Evolutionary conservation across 2,888 invertebrate genomes (phyloP), one percentile per base, ranked within the genome.

Genomic region (Trachelus stipa): DNA sequence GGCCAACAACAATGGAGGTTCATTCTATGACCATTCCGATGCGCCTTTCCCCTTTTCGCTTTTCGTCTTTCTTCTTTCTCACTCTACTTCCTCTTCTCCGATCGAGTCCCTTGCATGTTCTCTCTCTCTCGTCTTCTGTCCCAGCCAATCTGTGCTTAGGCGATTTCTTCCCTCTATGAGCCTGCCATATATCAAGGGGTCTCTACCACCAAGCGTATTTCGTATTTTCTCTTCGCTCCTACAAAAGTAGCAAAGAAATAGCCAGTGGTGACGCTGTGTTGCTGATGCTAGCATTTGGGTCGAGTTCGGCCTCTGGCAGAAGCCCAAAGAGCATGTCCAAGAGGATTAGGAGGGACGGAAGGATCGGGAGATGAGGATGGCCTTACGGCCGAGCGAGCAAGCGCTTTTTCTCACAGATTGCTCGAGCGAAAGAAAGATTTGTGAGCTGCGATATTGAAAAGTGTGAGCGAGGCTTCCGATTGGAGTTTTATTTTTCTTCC

Each of bases 1-100:
- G 35, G 73, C 76, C 68, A 69, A 76, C 75, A 80, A 76, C 75
- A 80, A 80, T 79, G 68, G 78, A 76, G 76, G 78, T 78, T 80
- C 76, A 80, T 79, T 80, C 78, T 73, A 76, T 76, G 68, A 68
- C 74, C 78, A 35, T 68, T 74, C 71, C 9, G 3, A 6, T 40
- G 68, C 76, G 68, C 71, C 68, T 34, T 78, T 74, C 12, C 79
- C 75, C 73, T 6, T 68, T 76, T 56, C 34, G 74, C 78, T 78
- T 77, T 74, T 37, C 71, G 30, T 68, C 68, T 81, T 73, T 30
- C 68, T 37, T 71, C 74, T 40, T 73, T 40, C 73, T 74, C 77
- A 68, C 74, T 73, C 69, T 40, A 73, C 12, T 79, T 56, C 37
- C 79, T 34, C 23, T 56, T 40, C 37, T 40, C 4, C 15, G 12